These are phyloP conservation scores for Semibalanus balanoides DNA, from an alignment of 1,140 invertebrate species.

Conservation along the genomic window DNA sequence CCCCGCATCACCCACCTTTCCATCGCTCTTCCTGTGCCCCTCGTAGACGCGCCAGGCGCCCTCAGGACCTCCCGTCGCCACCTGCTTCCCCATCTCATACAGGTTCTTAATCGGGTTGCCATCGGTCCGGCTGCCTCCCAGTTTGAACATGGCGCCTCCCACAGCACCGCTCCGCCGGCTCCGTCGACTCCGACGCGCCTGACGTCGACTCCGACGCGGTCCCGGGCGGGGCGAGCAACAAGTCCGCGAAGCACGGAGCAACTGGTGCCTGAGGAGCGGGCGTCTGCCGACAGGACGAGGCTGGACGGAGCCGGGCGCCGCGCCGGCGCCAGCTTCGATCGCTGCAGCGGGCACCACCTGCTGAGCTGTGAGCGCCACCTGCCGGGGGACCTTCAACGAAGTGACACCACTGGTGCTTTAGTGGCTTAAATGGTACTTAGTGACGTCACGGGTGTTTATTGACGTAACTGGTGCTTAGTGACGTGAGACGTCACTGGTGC, in stretches of 20 bases:
- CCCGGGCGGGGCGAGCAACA: not conserved
- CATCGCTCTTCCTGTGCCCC: slow-evolving; percentile 70
- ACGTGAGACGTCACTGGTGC: too few species aligned
- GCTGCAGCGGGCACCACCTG: not conserved
- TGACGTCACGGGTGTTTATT: too few species aligned
- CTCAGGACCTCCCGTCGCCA: slow-evolving; percentile 76
- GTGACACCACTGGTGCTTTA: too few species aligned
- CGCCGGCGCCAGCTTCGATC: not conserved
- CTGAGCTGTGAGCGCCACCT: too few species aligned
- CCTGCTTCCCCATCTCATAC: slow-evolving; percentile 76
- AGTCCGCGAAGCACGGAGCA: not conserved
- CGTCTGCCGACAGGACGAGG: too few species aligned
- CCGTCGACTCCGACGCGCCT: too few species aligned
- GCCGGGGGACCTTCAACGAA: too few species aligned
- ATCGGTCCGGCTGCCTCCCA: slow-evolving; percentile 31
- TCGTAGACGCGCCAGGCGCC: slow-evolving; percentile 86
- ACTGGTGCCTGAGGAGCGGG: not conserved
- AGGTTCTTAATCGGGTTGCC: slow-evolving; percentile 74
- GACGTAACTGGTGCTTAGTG: too few species aligned
- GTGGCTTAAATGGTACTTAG: too few species aligned
- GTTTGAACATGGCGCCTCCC: slow-evolving; percentile 7
- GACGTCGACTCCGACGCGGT: too few species aligned
- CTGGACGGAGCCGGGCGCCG: too few species aligned
- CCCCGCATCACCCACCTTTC: slow-evolving; percentile 52
- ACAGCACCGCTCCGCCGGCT: too few species aligned